Conservation (phyloP, 2,113 vertebrate genomes). For the Apeltes quadracus region DNA sequence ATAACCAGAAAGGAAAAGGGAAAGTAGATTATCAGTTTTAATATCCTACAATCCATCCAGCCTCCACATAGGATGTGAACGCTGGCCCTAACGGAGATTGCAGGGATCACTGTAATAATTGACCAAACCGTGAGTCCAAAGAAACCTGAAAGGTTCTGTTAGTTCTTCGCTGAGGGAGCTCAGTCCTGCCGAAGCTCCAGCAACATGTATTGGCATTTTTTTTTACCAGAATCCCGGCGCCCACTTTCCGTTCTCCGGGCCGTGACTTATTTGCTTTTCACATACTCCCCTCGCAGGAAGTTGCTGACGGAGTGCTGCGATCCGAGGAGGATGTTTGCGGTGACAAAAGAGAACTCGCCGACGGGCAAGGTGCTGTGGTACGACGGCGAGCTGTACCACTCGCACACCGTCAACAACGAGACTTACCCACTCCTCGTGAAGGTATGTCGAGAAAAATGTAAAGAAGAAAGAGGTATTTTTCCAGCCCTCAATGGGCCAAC, state of each 20-base stretch:
- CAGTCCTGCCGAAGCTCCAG: no score
- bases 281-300: constrained; percentile 80
- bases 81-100: no score
- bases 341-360: constrained; percentile 92
- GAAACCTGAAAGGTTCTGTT: no score
- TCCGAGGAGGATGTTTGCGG: constrained; percentile 87
- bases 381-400: constrained; percentile 93
- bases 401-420: constrained; percentile 90
- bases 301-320: constrained; percentile 91
- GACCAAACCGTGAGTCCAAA: no score
- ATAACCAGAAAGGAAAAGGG: no score
- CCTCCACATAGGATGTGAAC: no score
- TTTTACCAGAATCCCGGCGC: background rate
- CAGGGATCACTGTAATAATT: no score
- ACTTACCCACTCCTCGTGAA: constrained; percentile 90
- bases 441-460: no score
- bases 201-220: no score
- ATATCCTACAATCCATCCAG: no score
- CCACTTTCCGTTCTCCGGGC: background rate
- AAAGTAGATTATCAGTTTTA: no score
- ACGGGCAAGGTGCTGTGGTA: constrained; percentile 95
- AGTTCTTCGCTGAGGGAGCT: no score
- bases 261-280: background rate
- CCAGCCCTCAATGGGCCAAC: background rate
- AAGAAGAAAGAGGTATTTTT: background rate